Evolutionary conservation across 2,888 invertebrate species (phyloP).

Genomic region (Drosophila acutilabella): DNA sequence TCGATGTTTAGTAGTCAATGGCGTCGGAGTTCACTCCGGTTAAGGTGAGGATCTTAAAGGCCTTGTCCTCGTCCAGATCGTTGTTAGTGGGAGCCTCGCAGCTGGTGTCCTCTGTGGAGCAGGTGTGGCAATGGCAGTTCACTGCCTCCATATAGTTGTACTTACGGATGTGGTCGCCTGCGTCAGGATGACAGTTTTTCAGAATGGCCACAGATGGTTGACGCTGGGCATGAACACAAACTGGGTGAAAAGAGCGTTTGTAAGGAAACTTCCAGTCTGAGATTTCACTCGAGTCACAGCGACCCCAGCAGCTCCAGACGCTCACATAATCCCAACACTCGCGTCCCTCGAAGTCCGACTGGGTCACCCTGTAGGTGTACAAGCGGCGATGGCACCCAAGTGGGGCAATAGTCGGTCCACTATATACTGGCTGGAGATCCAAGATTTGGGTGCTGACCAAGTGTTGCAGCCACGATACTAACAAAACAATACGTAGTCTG

Average conservation of each 20-base stretch:
- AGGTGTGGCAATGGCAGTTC: slow-evolving; percentile 90
- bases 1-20: slow-evolving; percentile 78
- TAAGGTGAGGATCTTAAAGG: slow-evolving; percentile 80
- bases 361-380: slow-evolving; percentile 89
- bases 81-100: slow-evolving; percentile 88
- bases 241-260: slow-evolving; percentile 93
- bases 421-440: slow-evolving; percentile 81
- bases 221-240: slow-evolving; percentile 91
- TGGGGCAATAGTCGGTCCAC: slow-evolving; percentile 85
- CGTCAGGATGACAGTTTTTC: slow-evolving; percentile 91
- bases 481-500: slow-evolving; percentile 34
- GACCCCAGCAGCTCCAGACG: slow-evolving; percentile 92
- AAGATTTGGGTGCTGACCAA: slow-evolving; percentile 64
- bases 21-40: slow-evolving; percentile 81
- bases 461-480: slow-evolving; percentile 26
- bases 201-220: slow-evolving; percentile 88
- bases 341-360: slow-evolving; percentile 86
- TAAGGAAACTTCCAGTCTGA: slow-evolving; percentile 96
- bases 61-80: slow-evolving; percentile 77
- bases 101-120: slow-evolving; percentile 89
- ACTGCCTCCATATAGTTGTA: slow-evolving; percentile 92
- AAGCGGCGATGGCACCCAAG: slow-evolving; percentile 89
- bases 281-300: slow-evolving; percentile 94
- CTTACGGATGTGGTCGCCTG: slow-evolving; percentile 85
- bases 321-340: slow-evolving; percentile 91